Base-by-base conservation (phyloP, 2,797 vertebrate species). In the Crocodylus rhombifer region DNA sequence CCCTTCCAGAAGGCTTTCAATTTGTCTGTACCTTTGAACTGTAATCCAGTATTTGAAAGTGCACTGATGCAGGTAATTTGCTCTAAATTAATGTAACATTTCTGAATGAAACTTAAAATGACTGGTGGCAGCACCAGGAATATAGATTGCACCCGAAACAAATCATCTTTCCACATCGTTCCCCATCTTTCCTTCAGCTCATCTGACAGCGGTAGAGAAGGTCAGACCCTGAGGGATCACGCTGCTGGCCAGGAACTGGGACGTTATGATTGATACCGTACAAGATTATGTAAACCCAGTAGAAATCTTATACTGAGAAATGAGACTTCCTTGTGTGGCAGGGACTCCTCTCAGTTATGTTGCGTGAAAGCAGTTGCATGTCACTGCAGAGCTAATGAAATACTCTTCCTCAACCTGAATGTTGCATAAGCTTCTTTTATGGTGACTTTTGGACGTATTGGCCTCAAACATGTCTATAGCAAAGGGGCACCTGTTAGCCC, bases 1-100 rank as follows among this genome's bases (percentile, higher is more conserved):
- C 33, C 67, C 36, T 87, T 30, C 85, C 88, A 30, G 0, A 0
- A 0, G 2, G 2, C 15, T 11, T 74, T 28, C 5, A 73, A 62
- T 85, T 28, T 7, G 28, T 77, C 77, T 18, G 0, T 21, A 3
- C 21, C 5, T 57, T 73, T 25, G 5, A 20, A 65, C 14, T 15
- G 0, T 51, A 4, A 4, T 60, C 78, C 79, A 16, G 5, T 21
- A 4, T 26, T 2, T 13, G 61, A 36, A 60, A 74, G 78, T 15
- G 80, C 57, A 15, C 28, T 7, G 25, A 65, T 14, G 81, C 6
- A 6, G 23, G 9, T 21, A 57, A 7, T 55, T 69, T 64, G 58
- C 56, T 77, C 7, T 7, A 74, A 80, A 56, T 77, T 16, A 4
- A 56, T 0, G 26, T 21, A 78, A 8, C 6, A 2, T 81, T 88